Conservation (phyloP, 1,140 invertebrate genomes). For the Hylaeus anthracinus region DNA sequence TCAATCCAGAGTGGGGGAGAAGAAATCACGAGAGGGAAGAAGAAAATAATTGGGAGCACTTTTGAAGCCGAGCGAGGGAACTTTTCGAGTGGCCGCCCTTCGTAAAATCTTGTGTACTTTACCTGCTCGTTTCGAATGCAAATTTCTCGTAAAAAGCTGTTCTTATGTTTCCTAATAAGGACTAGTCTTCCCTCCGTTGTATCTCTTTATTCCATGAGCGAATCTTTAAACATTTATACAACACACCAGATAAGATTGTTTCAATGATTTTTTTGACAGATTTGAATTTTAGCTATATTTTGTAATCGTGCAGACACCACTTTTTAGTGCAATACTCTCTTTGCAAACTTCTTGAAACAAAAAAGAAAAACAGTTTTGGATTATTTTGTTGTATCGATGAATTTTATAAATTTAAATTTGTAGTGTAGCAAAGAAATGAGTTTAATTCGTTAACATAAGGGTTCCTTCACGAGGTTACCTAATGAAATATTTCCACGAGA, state of each 20-base stretch:
- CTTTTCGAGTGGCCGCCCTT: slow-evolving; percentile 30
- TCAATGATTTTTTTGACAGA: too few species aligned
- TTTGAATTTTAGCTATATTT: neutral
- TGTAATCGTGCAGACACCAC: neutral
- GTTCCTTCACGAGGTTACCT: neutral
- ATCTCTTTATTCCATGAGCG: neutral
- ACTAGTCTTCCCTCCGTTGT: too few species aligned
- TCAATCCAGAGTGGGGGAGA: slow-evolving; percentile 4
- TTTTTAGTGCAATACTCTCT: too few species aligned
- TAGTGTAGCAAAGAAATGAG: neutral
- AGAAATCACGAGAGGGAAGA: slow-evolving; percentile 30
- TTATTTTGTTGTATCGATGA: neutral
- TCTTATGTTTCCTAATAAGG: slow-evolving; percentile 22
- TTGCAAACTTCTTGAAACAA: too few species aligned
- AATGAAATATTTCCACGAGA: too few species aligned
- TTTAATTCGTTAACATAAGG: neutral
- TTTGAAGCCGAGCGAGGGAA: slow-evolving; percentile 28
- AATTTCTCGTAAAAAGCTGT: slow-evolving; percentile 28
- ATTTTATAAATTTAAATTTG: neutral
- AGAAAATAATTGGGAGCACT: slow-evolving; percentile 49
- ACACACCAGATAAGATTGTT: neutral
- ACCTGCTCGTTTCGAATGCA: slow-evolving; percentile 42
- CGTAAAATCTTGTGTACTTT: slow-evolving; percentile 33
- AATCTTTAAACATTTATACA: neutral
- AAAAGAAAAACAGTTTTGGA: too few species aligned